A percentile compares a stretch with the other conserved stretches of the same genome.
These are phyloP conservation scores for Geotrypetes seraphini DNA, from an alignment of 2,797 vertebrate species.

Conservation along the genomic window DNA sequence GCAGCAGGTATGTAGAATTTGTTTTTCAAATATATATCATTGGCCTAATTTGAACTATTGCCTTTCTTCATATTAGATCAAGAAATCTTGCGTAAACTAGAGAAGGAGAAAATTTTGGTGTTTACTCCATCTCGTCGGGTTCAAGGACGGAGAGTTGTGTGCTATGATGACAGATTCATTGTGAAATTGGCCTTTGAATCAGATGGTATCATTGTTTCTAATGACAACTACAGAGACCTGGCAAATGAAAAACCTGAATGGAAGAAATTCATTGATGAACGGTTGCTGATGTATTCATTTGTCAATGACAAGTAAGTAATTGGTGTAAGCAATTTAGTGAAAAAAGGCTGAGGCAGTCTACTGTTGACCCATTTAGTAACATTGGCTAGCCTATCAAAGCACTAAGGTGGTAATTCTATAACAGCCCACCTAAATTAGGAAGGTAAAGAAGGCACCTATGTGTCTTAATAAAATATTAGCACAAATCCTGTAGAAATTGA, in stretches of 20 bases:
- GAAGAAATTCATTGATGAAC: conserved; percentile 96
- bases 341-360: too few relatives aligned
- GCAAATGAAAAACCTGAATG: conserved; percentile 95
- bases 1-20: too few relatives aligned
- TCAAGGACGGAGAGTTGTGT: conserved; percentile 88
- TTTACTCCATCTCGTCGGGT: conserved; percentile 93
- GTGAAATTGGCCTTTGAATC: conserved; percentile 93
- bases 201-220: conserved; percentile 93
- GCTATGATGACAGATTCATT: conserved; percentile 94
- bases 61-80: conserved; percentile 70
- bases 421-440: too few relatives aligned
- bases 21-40: too few relatives aligned
- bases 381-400: too few relatives aligned
- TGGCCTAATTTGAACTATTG: too few relatives aligned
- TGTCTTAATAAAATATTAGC: too few relatives aligned
- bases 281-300: conserved; percentile 96
- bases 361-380: too few relatives aligned
- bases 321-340: too few relatives aligned
- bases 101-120: conserved; percentile 92
- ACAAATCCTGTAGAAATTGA: too few relatives aligned
- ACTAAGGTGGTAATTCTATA: too few relatives aligned
- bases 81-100: conserved; percentile 81
- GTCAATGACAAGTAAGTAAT: conserved; percentile 94
- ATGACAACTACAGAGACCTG: conserved; percentile 95
- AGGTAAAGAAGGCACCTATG: too few relatives aligned